Evolutionary conservation across 2,888 invertebrate species (phyloP), one percentile per base, ranked within the genome.

Genomic region (Glaucopsyche alexis): DNA sequence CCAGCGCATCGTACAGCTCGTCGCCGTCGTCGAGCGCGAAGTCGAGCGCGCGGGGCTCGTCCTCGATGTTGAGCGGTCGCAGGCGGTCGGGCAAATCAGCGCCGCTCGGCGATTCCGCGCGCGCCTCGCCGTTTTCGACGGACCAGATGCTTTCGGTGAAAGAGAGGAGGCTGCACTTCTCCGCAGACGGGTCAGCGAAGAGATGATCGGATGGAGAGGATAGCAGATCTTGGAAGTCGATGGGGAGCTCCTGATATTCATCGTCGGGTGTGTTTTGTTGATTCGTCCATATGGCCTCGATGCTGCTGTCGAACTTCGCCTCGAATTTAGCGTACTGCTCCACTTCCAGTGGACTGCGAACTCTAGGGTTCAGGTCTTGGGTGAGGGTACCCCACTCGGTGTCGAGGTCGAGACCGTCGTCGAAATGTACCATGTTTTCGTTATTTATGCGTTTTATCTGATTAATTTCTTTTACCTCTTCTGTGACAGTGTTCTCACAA

Each of bases 291-390:
- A 96, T 87, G 55, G 95, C 95, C 84, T 95, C 95, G 77, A 95
- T 93, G 83, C 94, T 95, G 77, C 94, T 93, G 83, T 95, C 94
- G 83, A 95, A 95, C 85, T 95, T 95, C 8, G 95, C 95, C 81
- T 94, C 94, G 80, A 95, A 93, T 79, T 94, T 93, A 6, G 94
- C 95, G 79, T 94, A 93, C 73, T 93, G 85, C 80, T 94, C 92
- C 78, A 91, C 90, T 80, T 94, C 94, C 79, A 84, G 81, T 16
- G 91, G 91, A 52, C 87, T 82, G 73, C 83, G 83, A 14, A 82
- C 85, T 74, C 85, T 84, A 45, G 86, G 85, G 38, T 83, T 82
- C 7, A 86, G 80, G 74, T 87, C 87, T 40, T 89, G 90, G 5
- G 85, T 79, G 73, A 88, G 81, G 75, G 85, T 82, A 90, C 92